A percentile compares a stretch with the other conserved stretches of the same genome.
These are phyloP conservation scores for Aramus guarauna DNA, from an alignment of 2,113 vertebrate species.

Conservation along the genomic window DNA sequence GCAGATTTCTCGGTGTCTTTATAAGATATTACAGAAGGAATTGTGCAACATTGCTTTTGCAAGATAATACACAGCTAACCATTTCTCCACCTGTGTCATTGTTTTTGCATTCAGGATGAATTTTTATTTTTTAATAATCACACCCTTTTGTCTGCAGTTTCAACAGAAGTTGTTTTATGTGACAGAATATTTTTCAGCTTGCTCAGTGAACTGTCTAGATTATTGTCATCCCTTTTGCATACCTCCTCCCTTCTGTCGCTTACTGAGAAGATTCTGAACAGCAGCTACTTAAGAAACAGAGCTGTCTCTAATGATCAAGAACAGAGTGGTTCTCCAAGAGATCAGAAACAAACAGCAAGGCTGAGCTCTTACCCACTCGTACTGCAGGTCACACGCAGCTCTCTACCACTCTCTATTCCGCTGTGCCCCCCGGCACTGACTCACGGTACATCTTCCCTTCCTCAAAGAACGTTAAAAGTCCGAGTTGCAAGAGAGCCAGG, in stretches of 20 bases:
- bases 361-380: neutral
- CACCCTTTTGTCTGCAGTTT: neutral
- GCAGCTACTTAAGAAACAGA: neutral
- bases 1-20: neutral
- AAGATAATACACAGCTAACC: neutral
- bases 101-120: too few relatives aligned
- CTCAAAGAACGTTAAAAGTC: too few relatives aligned
- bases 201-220: neutral
- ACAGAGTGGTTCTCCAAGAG: neutral
- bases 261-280: neutral
- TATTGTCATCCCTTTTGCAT: accelerated
- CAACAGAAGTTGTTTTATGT: neutral
- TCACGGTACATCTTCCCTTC: neutral
- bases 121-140: too few relatives aligned
- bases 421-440: neutral
- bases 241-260: neutral
- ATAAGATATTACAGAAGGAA: neutral
- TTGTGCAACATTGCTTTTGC: neutral
- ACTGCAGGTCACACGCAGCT: neutral
- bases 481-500: neutral
- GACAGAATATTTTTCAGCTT: neutral
- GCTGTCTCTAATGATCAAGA: neutral
- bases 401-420: neutral
- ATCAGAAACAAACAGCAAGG: neutral
- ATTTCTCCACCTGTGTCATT: neutral